A percentile compares a stretch with the other conserved stretches of the same genome.
Evolutionary conservation across 37 sponge, comb jelly and placozoan species (phyloP).

Genomic region (Oscarella lobularis): DNA sequence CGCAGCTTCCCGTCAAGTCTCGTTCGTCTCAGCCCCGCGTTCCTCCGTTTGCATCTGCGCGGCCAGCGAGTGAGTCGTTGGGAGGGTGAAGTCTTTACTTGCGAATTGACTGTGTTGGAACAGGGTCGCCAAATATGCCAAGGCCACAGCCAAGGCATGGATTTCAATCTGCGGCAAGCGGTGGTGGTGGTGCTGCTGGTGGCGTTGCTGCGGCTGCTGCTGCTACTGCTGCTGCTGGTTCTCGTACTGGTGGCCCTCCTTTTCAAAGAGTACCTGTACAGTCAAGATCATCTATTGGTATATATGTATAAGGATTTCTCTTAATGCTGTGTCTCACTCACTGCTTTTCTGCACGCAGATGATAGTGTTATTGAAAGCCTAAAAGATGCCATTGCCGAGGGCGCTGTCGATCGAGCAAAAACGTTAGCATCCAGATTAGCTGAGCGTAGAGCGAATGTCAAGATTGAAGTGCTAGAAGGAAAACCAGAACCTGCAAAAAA

Average conservation of each 20-base stretch:
- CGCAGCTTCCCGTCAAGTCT: neutral
- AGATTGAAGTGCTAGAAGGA: neutral
- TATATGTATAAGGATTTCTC: neutral
- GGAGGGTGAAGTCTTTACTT: no score
- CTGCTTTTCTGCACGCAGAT: neutral
- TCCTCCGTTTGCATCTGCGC: neutral
- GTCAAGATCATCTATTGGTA: neutral
- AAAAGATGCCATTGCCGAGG: neutral
- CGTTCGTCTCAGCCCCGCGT: neutral
- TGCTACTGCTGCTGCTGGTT: no score
- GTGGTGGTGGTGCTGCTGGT: no score
- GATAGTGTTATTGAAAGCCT: neutral
- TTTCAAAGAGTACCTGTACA: neutral
- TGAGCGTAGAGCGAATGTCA: neutral
- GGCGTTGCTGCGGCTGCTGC: no score
- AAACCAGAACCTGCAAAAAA: neutral
- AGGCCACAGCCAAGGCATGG: no score
- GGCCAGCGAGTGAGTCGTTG: no score
- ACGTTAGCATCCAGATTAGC: neutral
- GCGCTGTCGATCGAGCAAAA: neutral
- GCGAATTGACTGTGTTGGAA: no score
- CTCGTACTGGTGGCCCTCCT: neutral
- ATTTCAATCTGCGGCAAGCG: no score
- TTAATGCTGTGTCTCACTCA: neutral
- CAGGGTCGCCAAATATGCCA: no score